Base-by-base conservation (phyloP, 35 echinoderm and acorn worm genomes). In the Heliocidaris erythrogramma region DNA sequence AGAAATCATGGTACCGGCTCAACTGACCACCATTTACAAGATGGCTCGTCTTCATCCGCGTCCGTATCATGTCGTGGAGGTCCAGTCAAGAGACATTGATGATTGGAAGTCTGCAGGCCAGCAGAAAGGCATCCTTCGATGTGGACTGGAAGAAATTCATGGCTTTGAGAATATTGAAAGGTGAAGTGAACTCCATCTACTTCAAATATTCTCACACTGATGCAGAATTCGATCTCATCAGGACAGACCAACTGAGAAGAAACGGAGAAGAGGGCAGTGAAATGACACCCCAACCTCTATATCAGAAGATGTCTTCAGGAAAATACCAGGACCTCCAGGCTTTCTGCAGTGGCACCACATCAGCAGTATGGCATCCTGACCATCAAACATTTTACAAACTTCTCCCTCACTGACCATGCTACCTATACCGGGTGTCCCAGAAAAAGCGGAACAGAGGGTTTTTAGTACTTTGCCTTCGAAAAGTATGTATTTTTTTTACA, bases 111-210 rank as follows among this genome's bases (percentile, higher is more conserved):
- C 17, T 47, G 71, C 13, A 31, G 30, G 85, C 52, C 92, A 96
- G 49, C 47, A 94, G n/a, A 94, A 50, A 86, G 71, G 92, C 5
- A 88, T 94, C 0, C 86, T 96, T 21, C 78, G 95, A 59, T 86
- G 47, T 88, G 6, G 92, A 96, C 85, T 89, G 95, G 95, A 96
- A 42, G 12, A 91, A 94, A 32, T 88, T 96, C 47, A 90, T 95
- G 94, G 32, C 35, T 11, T 2, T 95, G 21, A 49, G 11, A 18
- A 60, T 95, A 0, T 10, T 47, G 61, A 88, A 95, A 88, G 85
- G 85, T 47, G 85, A 88, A 49, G 27, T 49, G 31, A 13, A 88
- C 5, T 50, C 78, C 7, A 95, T 95, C 30, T 30, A 49, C 13
- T 95, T 95, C 94, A 95, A 88, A 21, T 88, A 95, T 56, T 95